Conservation (phyloP, 2,888 invertebrate species). For the Malacosoma neustria region DNA sequence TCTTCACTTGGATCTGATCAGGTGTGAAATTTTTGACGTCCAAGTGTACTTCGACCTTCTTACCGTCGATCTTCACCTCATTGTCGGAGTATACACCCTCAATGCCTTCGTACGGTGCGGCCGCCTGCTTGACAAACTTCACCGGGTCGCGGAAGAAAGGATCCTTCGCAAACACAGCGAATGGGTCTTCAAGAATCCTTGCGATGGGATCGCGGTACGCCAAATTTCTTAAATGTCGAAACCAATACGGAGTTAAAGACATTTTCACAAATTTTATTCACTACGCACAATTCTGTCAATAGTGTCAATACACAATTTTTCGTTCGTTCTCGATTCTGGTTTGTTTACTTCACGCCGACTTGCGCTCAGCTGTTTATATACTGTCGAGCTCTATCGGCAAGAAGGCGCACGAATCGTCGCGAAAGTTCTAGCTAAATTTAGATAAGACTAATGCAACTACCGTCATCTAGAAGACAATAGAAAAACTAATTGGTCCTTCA, state of each 20-base stretch:
- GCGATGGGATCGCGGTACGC: slow-evolving; percentile 44
- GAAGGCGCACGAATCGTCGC: slow-evolving; percentile 30
- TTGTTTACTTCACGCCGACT: slow-evolving; percentile 17
- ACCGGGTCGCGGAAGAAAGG: slow-evolving; percentile 58
- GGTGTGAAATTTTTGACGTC: slow-evolving; percentile 88
- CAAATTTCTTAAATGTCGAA: slow-evolving; percentile 54
- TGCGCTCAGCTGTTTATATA: slow-evolving; percentile 36
- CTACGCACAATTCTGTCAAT: slow-evolving; percentile 1
- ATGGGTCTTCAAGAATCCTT: slow-evolving; percentile 49
- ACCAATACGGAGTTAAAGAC: slow-evolving; percentile 61
- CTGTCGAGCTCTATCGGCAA: slow-evolving; percentile 39
- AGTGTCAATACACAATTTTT: background rate
- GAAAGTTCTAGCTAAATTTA: slow-evolving; percentile 32
- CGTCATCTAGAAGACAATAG: slow-evolving; percentile 30
- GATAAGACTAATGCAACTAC: too few relatives aligned
- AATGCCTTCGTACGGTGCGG: slow-evolving; percentile 39
- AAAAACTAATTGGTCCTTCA: slow-evolving; percentile 4
- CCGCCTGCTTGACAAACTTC: slow-evolving; percentile 39
- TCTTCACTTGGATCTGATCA: slow-evolving; percentile 85
- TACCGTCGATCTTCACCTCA: slow-evolving; percentile 75
- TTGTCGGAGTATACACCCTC: slow-evolving; percentile 71
- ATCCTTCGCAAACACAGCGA: slow-evolving; percentile 40
- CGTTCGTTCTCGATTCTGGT: slow-evolving; percentile 13
- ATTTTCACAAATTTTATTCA: slow-evolving; percentile 27
- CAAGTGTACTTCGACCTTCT: slow-evolving; percentile 81